These are phyloP conservation scores for Onthophagus sagittarius DNA, from an alignment of 2,888 invertebrate species.

Conservation along the genomic window DNA sequence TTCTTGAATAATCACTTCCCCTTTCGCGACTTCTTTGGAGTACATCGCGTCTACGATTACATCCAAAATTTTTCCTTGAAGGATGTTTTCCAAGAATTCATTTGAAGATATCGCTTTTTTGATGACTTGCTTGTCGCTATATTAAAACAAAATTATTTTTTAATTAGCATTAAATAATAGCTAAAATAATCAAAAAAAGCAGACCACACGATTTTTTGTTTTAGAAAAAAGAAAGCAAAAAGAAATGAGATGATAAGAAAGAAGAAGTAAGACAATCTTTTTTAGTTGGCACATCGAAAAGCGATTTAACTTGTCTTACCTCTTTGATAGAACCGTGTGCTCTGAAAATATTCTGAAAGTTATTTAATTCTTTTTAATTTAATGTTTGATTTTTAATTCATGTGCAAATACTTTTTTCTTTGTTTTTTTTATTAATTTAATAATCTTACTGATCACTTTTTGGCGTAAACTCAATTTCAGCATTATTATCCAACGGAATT, in stretches of 20 bases:
- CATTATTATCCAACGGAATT: slow-evolving; percentile 12
- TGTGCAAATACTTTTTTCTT: background rate
- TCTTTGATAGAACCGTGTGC: background rate
- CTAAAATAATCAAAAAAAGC: background rate
- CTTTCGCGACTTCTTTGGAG: slow-evolving; percentile 33
- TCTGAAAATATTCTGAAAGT: background rate
- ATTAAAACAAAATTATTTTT: slow-evolving; percentile 6
- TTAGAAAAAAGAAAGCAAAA: background rate
- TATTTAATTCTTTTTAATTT: background rate
- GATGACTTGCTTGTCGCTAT: slow-evolving; percentile 41
- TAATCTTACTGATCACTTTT: slow-evolving; percentile 15
- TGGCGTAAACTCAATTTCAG: slow-evolving; percentile 13
- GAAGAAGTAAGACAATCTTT: background rate
- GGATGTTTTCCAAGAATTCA: slow-evolving; percentile 41
- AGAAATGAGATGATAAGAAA: background rate
- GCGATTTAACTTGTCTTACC: background rate
- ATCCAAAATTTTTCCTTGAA: slow-evolving; percentile 38
- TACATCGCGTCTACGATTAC: slow-evolving; percentile 45
- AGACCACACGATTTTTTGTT: background rate
- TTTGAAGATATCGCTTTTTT: slow-evolving; percentile 40
- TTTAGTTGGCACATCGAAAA: background rate
- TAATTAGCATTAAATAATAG: background rate
- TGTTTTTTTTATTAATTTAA: background rate
- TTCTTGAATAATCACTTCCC: slow-evolving; percentile 43
- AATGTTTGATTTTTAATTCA: background rate